Evolutionary conservation across 2,888 invertebrate genomes (phyloP).

Genomic region (Xylota segnis): DNA sequence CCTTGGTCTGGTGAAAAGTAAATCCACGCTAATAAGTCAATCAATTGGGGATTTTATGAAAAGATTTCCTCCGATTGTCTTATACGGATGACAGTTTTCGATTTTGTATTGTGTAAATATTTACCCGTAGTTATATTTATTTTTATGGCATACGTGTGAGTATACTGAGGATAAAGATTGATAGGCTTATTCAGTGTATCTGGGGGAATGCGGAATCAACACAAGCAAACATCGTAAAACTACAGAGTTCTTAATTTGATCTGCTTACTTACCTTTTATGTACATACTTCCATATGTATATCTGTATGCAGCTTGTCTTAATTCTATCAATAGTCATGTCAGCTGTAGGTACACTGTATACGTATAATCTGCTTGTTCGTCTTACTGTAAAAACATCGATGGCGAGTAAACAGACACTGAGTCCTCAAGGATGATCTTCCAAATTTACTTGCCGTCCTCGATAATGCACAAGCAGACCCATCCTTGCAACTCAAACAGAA

Average conservation of each 20-base stretch:
- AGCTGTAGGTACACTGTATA: not conserved
- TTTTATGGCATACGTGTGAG: conserved; percentile 18
- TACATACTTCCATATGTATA: too few relatives aligned
- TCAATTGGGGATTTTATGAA: not conserved
- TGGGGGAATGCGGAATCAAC: too few relatives aligned
- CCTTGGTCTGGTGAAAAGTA: not conserved
- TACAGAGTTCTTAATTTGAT: too few relatives aligned
- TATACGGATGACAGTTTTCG: not conserved
- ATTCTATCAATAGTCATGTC: not conserved
- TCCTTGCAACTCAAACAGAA: not conserved
- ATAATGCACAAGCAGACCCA: not conserved
- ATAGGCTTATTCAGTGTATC: not conserved
- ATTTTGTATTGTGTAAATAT: conserved; percentile 19
- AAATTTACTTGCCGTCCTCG: not conserved
- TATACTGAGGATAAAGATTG: conserved; percentile 8
- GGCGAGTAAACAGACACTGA: conserved; percentile 15
- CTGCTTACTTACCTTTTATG: too few relatives aligned
- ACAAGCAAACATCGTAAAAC: too few relatives aligned
- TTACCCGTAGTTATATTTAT: not conserved
- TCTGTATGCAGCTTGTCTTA: not conserved
- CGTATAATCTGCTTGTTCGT: not conserved
- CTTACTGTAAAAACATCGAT: conserved; percentile 7
- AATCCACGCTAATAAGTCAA: not conserved
- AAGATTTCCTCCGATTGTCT: not conserved
- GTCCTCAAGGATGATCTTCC: conserved; percentile 9